Percentiles rank a stretch among this genome's conserved stretches.
These are phyloP conservation scores for Python bivittatus DNA, from an alignment of 2,113 vertebrate species.

Conservation along the genomic window DNA sequence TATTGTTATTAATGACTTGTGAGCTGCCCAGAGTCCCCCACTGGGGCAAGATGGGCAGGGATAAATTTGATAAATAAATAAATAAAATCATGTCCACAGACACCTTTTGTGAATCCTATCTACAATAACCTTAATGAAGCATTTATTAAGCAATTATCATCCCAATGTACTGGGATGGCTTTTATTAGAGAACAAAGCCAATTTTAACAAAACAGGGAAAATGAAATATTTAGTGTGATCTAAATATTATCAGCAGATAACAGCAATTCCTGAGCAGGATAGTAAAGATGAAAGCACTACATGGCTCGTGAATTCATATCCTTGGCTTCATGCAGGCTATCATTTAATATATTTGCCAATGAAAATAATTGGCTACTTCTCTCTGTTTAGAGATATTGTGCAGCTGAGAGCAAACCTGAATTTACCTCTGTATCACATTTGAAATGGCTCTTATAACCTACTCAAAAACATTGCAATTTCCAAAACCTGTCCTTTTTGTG, in stretches of 20 bases:
- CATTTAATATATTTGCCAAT: background rate
- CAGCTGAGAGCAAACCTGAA: background rate
- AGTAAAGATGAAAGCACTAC: background rate
- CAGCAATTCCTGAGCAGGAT: background rate
- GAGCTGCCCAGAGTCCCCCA: too few species aligned
- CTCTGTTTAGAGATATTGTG: too few species aligned
- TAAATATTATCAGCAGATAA: background rate
- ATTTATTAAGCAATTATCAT: background rate
- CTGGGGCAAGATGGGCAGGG: too few species aligned
- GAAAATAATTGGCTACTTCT: background rate
- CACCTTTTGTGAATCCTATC: background rate
- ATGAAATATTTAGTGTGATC: background rate
- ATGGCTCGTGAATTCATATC: background rate
- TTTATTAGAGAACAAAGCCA: background rate
- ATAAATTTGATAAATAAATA: too few species aligned
- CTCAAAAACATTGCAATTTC: constrained; percentile 53
- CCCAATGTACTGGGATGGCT: background rate
- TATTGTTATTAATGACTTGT: too few species aligned
- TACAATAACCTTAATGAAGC: background rate
- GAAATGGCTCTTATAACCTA: background rate
- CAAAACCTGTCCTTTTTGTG: constrained; percentile 52
- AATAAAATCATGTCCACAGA: background rate
- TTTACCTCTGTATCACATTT: background rate
- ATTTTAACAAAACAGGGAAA: background rate
- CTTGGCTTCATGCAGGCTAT: background rate